Conservation (phyloP, 2,888 invertebrate genomes). For the Eupeodes latifasciatus region DNA sequence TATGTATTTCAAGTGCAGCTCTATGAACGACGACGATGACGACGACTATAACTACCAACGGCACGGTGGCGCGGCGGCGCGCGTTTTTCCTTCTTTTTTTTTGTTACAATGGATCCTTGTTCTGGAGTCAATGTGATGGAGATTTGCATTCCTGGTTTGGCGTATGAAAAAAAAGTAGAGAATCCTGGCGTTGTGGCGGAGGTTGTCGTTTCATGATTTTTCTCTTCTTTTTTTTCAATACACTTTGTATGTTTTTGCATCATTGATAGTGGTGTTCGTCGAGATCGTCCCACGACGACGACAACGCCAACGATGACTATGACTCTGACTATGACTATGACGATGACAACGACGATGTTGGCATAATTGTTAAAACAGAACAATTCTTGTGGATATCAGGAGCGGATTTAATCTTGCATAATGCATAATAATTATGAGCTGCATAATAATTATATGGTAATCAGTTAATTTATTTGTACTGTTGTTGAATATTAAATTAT, state of each 20-base stretch:
- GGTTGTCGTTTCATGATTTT: background rate
- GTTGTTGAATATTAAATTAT: constrained; percentile 21
- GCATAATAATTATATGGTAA: constrained; percentile 18
- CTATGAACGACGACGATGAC: constrained; percentile 2
- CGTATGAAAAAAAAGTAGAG: background rate
- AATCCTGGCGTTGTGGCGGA: constrained; percentile 34
- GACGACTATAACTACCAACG: no score
- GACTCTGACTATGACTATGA: background rate
- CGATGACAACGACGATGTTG: constrained; percentile 18
- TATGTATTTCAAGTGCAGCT: constrained; percentile 64
- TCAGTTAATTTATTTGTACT: constrained; percentile 28
- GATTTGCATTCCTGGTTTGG: constrained; percentile 41
- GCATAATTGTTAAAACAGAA: constrained; percentile 23
- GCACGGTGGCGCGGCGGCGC: background rate
- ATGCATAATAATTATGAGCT: constrained; percentile 1
- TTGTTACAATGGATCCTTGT: constrained; percentile 16
- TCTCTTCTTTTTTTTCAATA: constrained; percentile 12
- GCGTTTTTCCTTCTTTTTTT: constrained; percentile 4
- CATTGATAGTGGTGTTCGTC: constrained; percentile 18
- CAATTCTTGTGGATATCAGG: constrained; percentile 31
- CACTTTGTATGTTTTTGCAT: background rate
- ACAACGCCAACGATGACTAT: background rate
- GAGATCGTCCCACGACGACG: constrained; percentile 28
- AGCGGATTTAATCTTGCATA: constrained; percentile 32
- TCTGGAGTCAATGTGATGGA: constrained; percentile 29